Percentiles rank a stretch among this genome's conserved stretches.
phyloP scores from a whole-genome alignment of 2,888 invertebrate species.

The Athripsodes cinereus region DNA sequence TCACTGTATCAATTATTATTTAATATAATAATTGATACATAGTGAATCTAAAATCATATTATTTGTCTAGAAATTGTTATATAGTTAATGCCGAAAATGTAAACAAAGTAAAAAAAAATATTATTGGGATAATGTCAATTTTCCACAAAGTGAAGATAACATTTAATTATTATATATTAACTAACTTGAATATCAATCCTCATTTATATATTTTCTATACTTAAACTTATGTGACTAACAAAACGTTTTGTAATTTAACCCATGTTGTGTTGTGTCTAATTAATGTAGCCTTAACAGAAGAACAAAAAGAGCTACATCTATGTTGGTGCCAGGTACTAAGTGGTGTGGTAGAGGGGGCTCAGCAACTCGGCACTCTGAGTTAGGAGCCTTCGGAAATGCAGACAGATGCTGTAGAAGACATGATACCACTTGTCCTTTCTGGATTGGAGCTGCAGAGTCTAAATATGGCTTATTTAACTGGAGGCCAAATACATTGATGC shows the following conservation, averaged over 20 bases:
- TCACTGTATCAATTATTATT: no score
- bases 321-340: slow-evolving; percentile 83
- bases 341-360: slow-evolving; percentile 91
- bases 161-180: no score
- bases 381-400: slow-evolving; percentile 77
- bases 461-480: slow-evolving; percentile 86
- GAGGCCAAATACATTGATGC: slow-evolving; percentile 84
- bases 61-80: no score
- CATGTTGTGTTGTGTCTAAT: background rate
- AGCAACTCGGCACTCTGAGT: slow-evolving; percentile 72
- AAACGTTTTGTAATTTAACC: background rate
- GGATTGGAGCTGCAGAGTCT: slow-evolving; percentile 75
- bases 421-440: slow-evolving; percentile 78
- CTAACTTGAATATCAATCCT: no score
- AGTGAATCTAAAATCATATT: no score
- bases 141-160: no score
- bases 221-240: slow-evolving; percentile 2
- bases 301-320: slow-evolving; percentile 39
- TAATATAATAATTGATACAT: no score
- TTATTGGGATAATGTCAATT: no score
- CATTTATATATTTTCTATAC: no score
- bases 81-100: no score
- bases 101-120: no score
- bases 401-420: slow-evolving; percentile 87
- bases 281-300: slow-evolving; percentile 2